phyloP scores from a whole-genome alignment of 2,113 vertebrate genomes.

The Probosciger aterrimus region DNA sequence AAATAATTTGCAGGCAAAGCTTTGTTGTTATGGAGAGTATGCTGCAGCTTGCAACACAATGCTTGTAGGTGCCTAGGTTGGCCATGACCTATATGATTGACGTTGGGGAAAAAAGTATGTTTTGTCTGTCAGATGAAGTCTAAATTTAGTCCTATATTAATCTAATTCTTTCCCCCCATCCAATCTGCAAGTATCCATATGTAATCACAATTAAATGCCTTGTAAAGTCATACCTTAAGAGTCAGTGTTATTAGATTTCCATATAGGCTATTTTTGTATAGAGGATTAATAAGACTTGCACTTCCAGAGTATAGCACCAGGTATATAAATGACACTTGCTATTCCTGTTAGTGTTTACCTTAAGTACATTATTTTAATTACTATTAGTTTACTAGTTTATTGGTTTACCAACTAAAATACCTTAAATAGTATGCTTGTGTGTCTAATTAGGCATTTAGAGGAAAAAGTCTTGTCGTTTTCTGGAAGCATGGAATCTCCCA shows the following conservation, averaged over 20 bases:
- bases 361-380: neutral
- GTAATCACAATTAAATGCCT: neutral
- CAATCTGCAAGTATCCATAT: neutral
- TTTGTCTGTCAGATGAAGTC: neutral
- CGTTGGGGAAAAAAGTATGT: neutral
- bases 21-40: neutral
- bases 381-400: neutral
- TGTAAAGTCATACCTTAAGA: neutral
- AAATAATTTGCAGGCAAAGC: neutral
- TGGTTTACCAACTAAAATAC: neutral
- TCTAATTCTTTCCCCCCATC: neutral
- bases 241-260: neutral
- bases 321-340: neutral
- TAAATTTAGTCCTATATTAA: neutral
- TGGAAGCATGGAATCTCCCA: neutral
- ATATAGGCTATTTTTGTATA: neutral
- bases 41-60: neutral
- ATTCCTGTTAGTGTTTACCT: neutral
- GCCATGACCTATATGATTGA: rapidly evolving
- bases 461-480: neutral
- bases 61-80: neutral
- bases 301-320: neutral
- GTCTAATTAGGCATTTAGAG: neutral
- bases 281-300: neutral
- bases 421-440: neutral